Evolutionary conservation across 2,888 invertebrate species (phyloP).

Genomic region (Tipula unca): DNA sequence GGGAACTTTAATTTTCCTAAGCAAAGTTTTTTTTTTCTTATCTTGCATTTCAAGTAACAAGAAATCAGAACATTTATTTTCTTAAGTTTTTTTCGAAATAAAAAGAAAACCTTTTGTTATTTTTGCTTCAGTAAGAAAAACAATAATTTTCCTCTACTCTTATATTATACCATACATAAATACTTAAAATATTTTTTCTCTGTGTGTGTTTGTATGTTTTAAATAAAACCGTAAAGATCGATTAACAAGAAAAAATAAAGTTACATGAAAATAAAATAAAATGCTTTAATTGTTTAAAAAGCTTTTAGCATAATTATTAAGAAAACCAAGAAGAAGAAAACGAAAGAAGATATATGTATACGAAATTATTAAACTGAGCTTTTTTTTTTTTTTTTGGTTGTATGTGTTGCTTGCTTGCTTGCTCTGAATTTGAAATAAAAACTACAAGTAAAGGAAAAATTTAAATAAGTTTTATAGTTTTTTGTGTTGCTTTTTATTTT

Average conservation of each 20-base stretch:
- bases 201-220: background rate
- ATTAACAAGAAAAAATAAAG: background rate
- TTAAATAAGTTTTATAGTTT: background rate
- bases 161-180: no score
- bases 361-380: background rate
- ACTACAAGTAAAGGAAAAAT: background rate
- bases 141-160: background rate
- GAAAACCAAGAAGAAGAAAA: background rate
- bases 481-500: background rate
- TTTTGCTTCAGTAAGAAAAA: background rate
- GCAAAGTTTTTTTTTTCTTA: background rate
- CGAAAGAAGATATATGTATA: no score
- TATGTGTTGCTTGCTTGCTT: background rate
- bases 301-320: slow-evolving; percentile 4
- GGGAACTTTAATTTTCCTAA: background rate
- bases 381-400: background rate
- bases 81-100: background rate
- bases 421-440: background rate
- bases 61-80: background rate
- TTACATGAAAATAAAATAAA: background rate
- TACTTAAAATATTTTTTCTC: no score
- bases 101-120: background rate
- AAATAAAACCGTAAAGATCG: background rate
- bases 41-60: background rate
- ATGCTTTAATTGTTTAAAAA: slow-evolving; percentile 2